Evolutionary conservation across 2,113 vertebrate genomes (phyloP), one percentile per base, ranked within the genome.

Genomic region (Peromyscus maniculatus): DNA sequence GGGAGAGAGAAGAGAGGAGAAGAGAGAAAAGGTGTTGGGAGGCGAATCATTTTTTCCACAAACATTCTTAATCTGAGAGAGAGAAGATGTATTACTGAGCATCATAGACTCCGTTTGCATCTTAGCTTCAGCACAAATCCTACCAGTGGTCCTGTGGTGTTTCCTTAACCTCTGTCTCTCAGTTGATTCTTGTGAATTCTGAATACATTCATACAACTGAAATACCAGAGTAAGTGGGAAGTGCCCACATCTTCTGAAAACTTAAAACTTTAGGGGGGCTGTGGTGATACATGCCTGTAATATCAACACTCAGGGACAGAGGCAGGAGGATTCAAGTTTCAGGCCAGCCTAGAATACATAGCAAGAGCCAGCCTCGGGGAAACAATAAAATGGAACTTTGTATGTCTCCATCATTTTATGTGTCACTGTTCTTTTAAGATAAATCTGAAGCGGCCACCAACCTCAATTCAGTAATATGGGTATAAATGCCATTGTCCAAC

Each of bases 231-330:
- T 72, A 82, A 74, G 15, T 64, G 43, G 4, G 79, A 64, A 91
- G 13, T 62, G 57, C 12, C 91, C 82, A 80, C 52, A 59, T 55
- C 33, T 66, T 86, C 83, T 82, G 64, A 67, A 97, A 96, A 89
- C 67, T 62, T 62, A 46, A 24, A 19, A 43, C 26, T 77, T 78
- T 62, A 77, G 1, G 17, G 9, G 1, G 11, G 89, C 9, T 46
- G 31, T 78, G 57, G 6, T 78, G 87, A 17, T 17, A 19, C 52
- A 46, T 4, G 6, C 46, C 22, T 74, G 69, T 43, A 31, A 74
- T 74, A 39, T 33, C 49, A 89, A n/a, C 22, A 74, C 5, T 43
- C 16, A 28, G 36, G 87, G 57, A n/a, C 36, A 74, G n/a, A 28
- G 24, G 55, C 69, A 88, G 49, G 22, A 72, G 33, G 17, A 13